Percentiles rank a stretch among this genome's conserved stretches.
phyloP scores from a whole-genome alignment of 2,113 vertebrate species.

The Euleptes europaea region DNA sequence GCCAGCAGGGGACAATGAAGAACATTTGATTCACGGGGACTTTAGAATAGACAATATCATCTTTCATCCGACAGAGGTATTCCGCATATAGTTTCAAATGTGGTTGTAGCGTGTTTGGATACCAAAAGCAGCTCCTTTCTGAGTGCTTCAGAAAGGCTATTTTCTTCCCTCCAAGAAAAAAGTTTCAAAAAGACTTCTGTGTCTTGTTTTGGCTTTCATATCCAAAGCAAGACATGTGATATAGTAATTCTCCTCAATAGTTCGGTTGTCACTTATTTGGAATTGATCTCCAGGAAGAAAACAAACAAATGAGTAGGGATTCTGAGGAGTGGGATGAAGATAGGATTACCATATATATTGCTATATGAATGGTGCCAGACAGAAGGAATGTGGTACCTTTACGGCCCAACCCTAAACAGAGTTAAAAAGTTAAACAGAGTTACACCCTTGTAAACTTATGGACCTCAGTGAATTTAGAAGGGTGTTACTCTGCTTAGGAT shows the following conservation, averaged over 20 bases:
- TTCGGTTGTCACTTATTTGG: background rate
- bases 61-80: conserved; percentile 91
- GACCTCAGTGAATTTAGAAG: too few relatives aligned
- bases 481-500: too few relatives aligned
- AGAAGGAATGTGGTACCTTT: background rate
- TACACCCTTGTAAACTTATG: too few relatives aligned
- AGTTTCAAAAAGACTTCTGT: background rate
- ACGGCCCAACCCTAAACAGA: too few relatives aligned
- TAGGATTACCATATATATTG: too few relatives aligned
- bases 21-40: conserved; percentile 89
- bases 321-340: background rate
- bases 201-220: background rate
- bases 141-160: background rate
- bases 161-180: background rate
- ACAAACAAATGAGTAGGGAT: background rate
- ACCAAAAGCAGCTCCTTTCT: background rate
- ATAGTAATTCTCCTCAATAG: background rate
- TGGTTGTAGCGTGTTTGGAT: background rate
- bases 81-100: background rate
- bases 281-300: background rate
- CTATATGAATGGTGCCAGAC: background rate
- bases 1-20: conserved; percentile 81
- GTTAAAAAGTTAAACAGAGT: too few relatives aligned
- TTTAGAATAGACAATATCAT: conserved; percentile 89
- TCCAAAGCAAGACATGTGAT: background rate